Evolutionary conservation across 2,888 invertebrate species (phyloP).

Genomic region (Helobdella robusta): DNA sequence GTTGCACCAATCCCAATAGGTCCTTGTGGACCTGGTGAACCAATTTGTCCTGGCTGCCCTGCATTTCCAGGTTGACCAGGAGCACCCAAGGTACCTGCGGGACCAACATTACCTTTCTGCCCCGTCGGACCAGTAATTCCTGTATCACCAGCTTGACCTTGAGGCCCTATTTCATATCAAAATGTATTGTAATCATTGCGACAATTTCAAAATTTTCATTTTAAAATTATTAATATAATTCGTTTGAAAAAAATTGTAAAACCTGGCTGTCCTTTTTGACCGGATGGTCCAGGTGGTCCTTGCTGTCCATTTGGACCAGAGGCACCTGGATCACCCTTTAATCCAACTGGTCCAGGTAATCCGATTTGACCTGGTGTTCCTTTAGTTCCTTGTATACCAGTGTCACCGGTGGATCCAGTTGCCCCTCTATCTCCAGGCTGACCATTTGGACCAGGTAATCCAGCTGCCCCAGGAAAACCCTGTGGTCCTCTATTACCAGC

Average conservation of each 20-base stretch:
- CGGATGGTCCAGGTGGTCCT: slow-evolving; percentile 32
- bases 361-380: slow-evolving; percentile 29
- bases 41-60: slow-evolving; percentile 21
- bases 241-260: too few species aligned
- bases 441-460: slow-evolving; percentile 5
- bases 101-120: slow-evolving; percentile 33
- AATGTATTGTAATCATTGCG: too few species aligned
- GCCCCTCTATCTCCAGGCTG: not conserved
- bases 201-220: too few species aligned
- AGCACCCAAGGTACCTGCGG: slow-evolving; percentile 28
- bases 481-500: not conserved
- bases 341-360: slow-evolving; percentile 18
- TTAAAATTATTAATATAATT: too few species aligned
- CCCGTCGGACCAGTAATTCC: slow-evolving; percentile 27
- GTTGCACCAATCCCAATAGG: too few species aligned
- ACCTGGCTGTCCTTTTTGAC: slow-evolving; percentile 22
- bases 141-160: slow-evolving; percentile 27
- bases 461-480: slow-evolving; percentile 17
- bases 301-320: not conserved
- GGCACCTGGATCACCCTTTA: slow-evolving; percentile 23
- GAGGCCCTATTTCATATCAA: not conserved
- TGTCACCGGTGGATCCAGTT: slow-evolving; percentile 7
- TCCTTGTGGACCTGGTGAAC: slow-evolving; percentile 25
- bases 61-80: slow-evolving; percentile 21
- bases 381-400: slow-evolving; percentile 13